These are phyloP conservation scores for Saccostrea glomerata DNA, from an alignment of 1,140 invertebrate species.

Conservation along the genomic window DNA sequence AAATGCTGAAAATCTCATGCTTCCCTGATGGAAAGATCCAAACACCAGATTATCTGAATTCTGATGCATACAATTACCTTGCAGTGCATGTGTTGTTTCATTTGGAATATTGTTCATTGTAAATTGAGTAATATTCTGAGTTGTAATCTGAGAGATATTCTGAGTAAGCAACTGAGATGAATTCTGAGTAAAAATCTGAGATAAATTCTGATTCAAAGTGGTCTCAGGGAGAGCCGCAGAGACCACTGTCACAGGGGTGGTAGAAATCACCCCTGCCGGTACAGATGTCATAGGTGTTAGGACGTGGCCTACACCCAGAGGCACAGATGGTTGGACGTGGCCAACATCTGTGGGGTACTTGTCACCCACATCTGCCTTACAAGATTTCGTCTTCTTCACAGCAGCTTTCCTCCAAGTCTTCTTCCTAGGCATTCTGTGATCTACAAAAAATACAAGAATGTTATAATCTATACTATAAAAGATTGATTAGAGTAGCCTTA, in stretches of 20 bases:
- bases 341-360: slow-evolving; percentile 36
- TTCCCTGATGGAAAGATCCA: slow-evolving; percentile 25
- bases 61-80: background rate
- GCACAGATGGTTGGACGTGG: slow-evolving; percentile 36
- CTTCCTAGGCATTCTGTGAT: slow-evolving; percentile 33
- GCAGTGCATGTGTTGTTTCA: background rate
- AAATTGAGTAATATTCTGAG: background rate
- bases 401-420: slow-evolving; percentile 31
- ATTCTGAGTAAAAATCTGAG: background rate
- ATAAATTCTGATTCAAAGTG: background rate
- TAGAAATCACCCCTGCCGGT: background rate
- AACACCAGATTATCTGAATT: slow-evolving; percentile 34
- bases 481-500: background rate
- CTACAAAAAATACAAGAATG: slow-evolving; percentile 1
- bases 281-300: slow-evolving; percentile 44
- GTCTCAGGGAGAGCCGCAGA: too few relatives aligned
- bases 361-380: slow-evolving; percentile 40
- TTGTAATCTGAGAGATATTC: background rate
- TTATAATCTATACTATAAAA: background rate
- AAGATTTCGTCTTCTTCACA: background rate
- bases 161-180: slow-evolving; percentile 2
- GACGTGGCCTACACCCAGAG: slow-evolving; percentile 42
- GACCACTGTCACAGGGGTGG: too few relatives aligned
- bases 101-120: slow-evolving; percentile 1
- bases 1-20: slow-evolving; percentile 14